Evolutionary conservation across 2,113 vertebrate species (phyloP).

Genomic region (Nibea albiflora): DNA sequence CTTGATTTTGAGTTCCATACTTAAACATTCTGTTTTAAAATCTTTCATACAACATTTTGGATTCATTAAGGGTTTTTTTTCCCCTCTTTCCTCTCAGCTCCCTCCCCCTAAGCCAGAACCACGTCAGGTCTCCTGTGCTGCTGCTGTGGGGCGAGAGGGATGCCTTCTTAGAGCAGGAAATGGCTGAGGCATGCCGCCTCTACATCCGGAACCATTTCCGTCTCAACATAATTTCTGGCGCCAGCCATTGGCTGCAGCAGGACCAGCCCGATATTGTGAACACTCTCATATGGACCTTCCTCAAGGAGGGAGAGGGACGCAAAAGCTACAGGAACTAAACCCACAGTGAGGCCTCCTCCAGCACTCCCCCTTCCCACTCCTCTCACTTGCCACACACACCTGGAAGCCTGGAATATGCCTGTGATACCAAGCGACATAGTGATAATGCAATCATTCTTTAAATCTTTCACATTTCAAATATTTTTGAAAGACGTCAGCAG

Average conservation of each 20-base stretch:
- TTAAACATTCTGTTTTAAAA: neutral
- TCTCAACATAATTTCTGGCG: constrained; percentile 94
- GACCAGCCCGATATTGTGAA: constrained; percentile 98
- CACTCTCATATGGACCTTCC: constrained; percentile 98
- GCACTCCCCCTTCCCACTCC: neutral
- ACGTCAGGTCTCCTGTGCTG: constrained; percentile 91
- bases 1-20: neutral
- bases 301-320: constrained; percentile 92
- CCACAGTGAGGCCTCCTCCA: constrained; percentile 32
- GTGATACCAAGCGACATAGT: constrained; percentile 71
- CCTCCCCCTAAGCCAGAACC: constrained; percentile 90
- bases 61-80: neutral
- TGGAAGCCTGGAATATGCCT: constrained; percentile 74
- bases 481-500: constrained; percentile 65
- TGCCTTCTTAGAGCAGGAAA: constrained; percentile 94
- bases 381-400: constrained; percentile 49
- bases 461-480: constrained; percentile 70
- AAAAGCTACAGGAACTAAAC: constrained; percentile 87
- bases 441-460: constrained; percentile 79
- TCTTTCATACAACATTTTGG: neutral
- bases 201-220: constrained; percentile 96
- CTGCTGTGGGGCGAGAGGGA: constrained; percentile 96
- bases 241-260: constrained; percentile 98
- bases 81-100: constrained; percentile 81
- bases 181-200: constrained; percentile 94